Evolutionary conservation across 2,888 invertebrate genomes (phyloP), one percentile per base, ranked within the genome.

Genomic region (Eugnorisma glareosa): DNA sequence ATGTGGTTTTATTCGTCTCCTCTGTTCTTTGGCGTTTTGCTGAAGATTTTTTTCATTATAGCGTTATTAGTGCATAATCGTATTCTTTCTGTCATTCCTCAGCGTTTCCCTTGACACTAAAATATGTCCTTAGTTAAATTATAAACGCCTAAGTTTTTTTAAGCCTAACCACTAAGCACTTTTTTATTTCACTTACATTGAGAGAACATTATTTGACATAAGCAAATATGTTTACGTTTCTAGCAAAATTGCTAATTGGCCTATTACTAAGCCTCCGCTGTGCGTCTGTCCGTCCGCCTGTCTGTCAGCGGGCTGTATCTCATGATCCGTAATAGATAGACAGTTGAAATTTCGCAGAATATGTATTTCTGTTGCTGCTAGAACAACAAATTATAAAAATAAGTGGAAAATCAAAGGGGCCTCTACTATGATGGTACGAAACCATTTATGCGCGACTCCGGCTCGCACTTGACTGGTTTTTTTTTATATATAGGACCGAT

Each of bases 1-100:
- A 48, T 59, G 75, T 88, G 87, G 91, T 89, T 82, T 89, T 87
- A 87, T 72, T 73, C 4, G 45, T 18, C 18, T 45, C 5, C 45
- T 45, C 6, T 45, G 45, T 43, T 8, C n/a, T 51, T 24, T 54
- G n/a, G 6, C 31, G 2, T 35, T 71, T 61, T 45, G 13, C 4
- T 21, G 11, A 37, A 35, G 13, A 28, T 45, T 7, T 13, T 67
- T 31, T 68, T 21, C 1, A 21, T 6, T 28, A 2, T 35, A 4
- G 45, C 15, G 21, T 61, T 37, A n/a, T 45, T 28, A 13, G 24
- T 11, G n/a, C 40, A 15, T 59, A 18, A 45, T 15, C 31, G 10
- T 31, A 24, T 61, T 43, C 15, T 43, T 35, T 54, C 13, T 43
- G 48, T 57, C 48, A 40, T 11, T 6, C 28, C 45, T 48, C 31